Percentiles rank a stretch among this genome's conserved stretches.
Conservation (phyloP, 2,113 vertebrate genomes). For the Eublepharis macularius region DNA sequence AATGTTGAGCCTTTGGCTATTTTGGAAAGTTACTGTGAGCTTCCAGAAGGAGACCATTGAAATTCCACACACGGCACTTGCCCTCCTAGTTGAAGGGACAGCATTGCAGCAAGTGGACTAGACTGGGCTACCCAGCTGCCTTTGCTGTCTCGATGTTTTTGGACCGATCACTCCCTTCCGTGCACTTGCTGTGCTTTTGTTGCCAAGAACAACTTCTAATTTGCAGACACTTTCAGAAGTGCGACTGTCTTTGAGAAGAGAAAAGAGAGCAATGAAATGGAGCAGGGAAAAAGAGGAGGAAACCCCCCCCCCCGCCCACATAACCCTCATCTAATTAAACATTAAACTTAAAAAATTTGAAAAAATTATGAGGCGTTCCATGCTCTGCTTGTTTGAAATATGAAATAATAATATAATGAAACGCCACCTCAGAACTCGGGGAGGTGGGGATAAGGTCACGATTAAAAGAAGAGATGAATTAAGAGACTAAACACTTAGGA, state of each 20-base stretch:
- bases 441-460: constrained; percentile 7
- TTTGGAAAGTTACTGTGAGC: constrained; percentile 44
- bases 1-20: constrained; percentile 63
- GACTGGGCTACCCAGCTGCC: not conserved
- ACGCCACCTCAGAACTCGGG: not conserved
- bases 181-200: not conserved
- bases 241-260: not conserved
- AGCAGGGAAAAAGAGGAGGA: not conserved
- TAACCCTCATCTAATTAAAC: constrained; percentile 56
- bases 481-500: constrained; percentile 26
- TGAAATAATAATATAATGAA: constrained; percentile 35
- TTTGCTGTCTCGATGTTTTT: not conserved
- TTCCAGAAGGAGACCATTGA: constrained; percentile 32
- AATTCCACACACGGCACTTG: not conserved
- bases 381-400: constrained; percentile 45
- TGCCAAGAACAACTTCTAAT: not conserved
- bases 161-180: not conserved
- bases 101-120: not conserved
- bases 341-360: constrained; percentile 57
- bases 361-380: constrained; percentile 5
- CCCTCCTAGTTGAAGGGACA: constrained; percentile 13
- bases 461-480: constrained; percentile 37
- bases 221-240: not conserved
- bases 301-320: not conserved
- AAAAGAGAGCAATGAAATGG: not conserved